phyloP scores from a whole-genome alignment of 2,113 vertebrate species.

The Sciurus niger region DNA sequence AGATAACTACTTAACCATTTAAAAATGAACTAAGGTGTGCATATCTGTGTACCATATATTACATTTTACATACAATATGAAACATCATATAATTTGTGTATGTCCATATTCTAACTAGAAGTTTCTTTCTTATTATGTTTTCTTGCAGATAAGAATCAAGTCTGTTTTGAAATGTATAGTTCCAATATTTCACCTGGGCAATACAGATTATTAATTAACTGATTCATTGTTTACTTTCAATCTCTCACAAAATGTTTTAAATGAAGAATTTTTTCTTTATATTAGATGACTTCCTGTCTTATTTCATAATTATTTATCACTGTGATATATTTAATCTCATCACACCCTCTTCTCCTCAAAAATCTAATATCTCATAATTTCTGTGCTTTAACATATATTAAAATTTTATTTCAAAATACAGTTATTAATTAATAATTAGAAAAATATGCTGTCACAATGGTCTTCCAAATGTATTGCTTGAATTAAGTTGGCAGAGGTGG shows the following conservation, averaged over 20 bases:
- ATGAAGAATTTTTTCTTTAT: background rate
- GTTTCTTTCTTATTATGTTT: background rate
- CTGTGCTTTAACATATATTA: background rate
- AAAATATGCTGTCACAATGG: background rate
- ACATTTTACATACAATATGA: background rate
- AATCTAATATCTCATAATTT: background rate
- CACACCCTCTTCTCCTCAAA: background rate
- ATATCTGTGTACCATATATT: background rate
- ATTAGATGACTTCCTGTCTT: background rate
- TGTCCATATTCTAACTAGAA: background rate
- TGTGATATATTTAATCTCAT: background rate
- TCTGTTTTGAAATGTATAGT: background rate
- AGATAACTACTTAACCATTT: background rate
- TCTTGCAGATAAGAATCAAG: background rate
- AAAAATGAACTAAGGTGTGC: background rate
- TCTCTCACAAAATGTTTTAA: background rate
- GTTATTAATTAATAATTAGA: background rate
- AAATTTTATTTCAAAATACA: background rate
- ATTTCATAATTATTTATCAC: background rate
- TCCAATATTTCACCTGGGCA: background rate
- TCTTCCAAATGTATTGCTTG: constrained; percentile 34
- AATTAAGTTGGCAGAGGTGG: background rate
- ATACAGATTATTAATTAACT: background rate
- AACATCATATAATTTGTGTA: background rate
- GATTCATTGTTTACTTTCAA: background rate